These are phyloP conservation scores for Gonocerus acuteangulatus DNA, from an alignment of 2,888 invertebrate species.

Conservation along the genomic window DNA sequence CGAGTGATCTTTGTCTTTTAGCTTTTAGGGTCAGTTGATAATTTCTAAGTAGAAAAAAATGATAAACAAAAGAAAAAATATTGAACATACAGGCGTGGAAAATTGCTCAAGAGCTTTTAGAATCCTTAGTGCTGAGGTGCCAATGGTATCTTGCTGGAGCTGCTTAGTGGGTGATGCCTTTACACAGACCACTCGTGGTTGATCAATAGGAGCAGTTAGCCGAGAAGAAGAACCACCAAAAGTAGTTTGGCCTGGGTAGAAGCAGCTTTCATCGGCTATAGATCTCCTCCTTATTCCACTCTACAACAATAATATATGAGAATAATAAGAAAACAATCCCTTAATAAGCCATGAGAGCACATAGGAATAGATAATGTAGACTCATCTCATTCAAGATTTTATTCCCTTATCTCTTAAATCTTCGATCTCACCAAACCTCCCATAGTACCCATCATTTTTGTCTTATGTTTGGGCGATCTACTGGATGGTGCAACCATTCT, in stretches of 20 bases:
- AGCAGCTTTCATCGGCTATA: slow-evolving; percentile 41
- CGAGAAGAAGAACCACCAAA: slow-evolving; percentile 61
- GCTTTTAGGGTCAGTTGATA: too few species aligned
- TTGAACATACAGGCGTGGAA: slow-evolving; percentile 58
- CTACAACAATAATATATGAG: too few species aligned
- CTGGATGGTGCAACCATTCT: too few species aligned
- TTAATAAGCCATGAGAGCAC: too few species aligned
- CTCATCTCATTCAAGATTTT: too few species aligned
- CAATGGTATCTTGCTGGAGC: slow-evolving; percentile 40
- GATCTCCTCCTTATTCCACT: slow-evolving; percentile 1
- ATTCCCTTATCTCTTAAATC: not conserved
- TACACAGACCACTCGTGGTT: slow-evolving; percentile 42
- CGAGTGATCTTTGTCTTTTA: too few species aligned
- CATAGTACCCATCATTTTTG: too few species aligned
- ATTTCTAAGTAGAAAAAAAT: too few species aligned
- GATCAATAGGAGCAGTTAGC: not conserved
- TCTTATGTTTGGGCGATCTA: too few species aligned
- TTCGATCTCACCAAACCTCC: not conserved
- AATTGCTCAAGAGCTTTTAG: slow-evolving; percentile 73
- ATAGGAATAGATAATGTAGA: too few species aligned
- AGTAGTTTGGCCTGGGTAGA: slow-evolving; percentile 65
- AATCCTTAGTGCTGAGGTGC: slow-evolving; percentile 68
- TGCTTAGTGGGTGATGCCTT: slow-evolving; percentile 44
- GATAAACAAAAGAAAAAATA: too few species aligned
- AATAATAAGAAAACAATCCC: too few species aligned